These are phyloP conservation scores for Axinella damicornis DNA, from an alignment of 37 sponge, comb jelly and placozoan species.

Conservation along the genomic window DNA sequence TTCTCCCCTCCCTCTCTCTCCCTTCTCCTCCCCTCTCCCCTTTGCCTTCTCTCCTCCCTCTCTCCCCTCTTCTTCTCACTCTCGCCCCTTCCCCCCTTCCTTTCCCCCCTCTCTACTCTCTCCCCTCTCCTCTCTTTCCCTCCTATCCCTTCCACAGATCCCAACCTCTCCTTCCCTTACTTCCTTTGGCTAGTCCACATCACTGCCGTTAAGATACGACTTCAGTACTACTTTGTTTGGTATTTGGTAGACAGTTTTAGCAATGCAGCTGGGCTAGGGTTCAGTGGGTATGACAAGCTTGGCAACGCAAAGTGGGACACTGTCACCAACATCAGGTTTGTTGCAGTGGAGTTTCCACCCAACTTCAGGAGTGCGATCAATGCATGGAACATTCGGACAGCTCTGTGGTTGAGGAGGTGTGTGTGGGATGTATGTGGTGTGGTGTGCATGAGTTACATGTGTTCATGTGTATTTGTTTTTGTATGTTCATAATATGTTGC, in stretches of 20 bases:
- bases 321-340: not conserved
- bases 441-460: constrained; percentile 11
- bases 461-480: constrained; percentile 21
- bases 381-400: not conserved
- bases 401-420: constrained; percentile 2
- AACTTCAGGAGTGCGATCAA: not conserved
- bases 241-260: constrained; percentile 63
- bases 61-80: not conserved
- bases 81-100: not conserved
- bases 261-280: constrained; percentile 79
- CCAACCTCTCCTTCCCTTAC: not conserved
- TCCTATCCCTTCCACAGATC: not conserved
- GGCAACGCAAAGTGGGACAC: constrained; percentile 12
- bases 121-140: constrained; percentile 2
- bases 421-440: constrained; percentile 30
- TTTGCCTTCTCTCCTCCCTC: not conserved
- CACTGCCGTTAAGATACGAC: constrained; percentile 3
- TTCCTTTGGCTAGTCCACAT: not conserved
- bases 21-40: not conserved
- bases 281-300: constrained; percentile 51
- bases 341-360: not conserved
- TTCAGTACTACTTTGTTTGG: constrained; percentile 20
- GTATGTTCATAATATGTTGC: no score
- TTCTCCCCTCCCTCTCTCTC: not conserved
- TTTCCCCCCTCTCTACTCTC: not conserved